These are phyloP conservation scores for Carduelis carduelis DNA, from an alignment of 2,797 vertebrate species.

Conservation along the genomic window DNA sequence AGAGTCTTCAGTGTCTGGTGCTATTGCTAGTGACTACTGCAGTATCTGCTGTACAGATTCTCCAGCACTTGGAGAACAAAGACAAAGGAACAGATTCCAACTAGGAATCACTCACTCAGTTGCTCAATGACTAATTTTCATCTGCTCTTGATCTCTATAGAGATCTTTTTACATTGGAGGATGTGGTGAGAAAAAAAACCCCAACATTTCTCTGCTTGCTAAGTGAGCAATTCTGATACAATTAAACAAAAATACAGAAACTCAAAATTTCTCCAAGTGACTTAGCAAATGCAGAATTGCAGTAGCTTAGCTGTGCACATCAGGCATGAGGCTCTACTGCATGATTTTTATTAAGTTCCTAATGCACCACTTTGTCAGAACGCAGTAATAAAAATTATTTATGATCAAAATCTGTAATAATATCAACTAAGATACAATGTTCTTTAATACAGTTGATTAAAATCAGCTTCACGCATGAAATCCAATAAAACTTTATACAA, in stretches of 20 bases:
- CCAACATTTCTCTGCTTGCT: not conserved
- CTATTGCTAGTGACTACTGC: not conserved
- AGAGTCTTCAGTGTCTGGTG: not conserved
- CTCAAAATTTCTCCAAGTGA: not conserved
- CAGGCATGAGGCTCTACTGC: not conserved
- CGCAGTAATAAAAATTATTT: slow-evolving; percentile 46
- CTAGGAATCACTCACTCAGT: not conserved
- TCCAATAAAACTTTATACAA: slow-evolving; percentile 42
- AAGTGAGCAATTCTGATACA: not conserved
- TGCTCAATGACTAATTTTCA: not conserved
- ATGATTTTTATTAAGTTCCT: slow-evolving; percentile 21
- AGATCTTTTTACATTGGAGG: not conserved
- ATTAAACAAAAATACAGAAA: not conserved
- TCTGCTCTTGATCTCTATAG: not conserved
- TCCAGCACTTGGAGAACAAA: not conserved
- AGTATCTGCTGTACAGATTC: not conserved
- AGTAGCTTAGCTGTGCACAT: not conserved
- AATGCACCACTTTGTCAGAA: slow-evolving; percentile 35
- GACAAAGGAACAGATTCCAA: not conserved
- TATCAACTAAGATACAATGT: slow-evolving; percentile 4
- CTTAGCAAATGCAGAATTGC: not conserved
- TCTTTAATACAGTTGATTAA: slow-evolving; percentile 48
- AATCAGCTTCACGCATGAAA: slow-evolving; percentile 27
- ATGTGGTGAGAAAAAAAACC: not conserved
- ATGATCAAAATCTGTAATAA: slow-evolving; percentile 59